A percentile compares a stretch with the other conserved stretches of the same genome.
These are phyloP conservation scores for Helicorthomorpha holstii DNA, from an alignment of 1,140 invertebrate species.

Conservation along the genomic window DNA sequence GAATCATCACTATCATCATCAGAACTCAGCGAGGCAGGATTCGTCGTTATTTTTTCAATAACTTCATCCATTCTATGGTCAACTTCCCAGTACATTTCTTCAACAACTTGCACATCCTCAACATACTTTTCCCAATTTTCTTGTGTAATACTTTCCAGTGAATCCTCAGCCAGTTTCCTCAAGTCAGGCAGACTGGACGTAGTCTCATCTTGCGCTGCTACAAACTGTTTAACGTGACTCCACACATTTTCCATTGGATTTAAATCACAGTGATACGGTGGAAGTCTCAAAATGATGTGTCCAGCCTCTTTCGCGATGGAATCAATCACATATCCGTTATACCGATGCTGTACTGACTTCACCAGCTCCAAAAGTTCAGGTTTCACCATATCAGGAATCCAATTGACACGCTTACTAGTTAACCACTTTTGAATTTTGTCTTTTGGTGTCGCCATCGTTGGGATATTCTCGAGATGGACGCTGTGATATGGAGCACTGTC, in stretches of 20 bases:
- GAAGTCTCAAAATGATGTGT: constrained; percentile 17
- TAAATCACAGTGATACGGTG: constrained; percentile 23
- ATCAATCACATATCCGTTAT: not conserved
- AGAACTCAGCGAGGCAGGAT: too few relatives aligned
- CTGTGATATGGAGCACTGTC: constrained; percentile 18
- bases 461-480: constrained; percentile 6
- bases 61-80: too few relatives aligned
- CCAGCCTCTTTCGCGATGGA: not conserved
- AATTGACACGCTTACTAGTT: not conserved
- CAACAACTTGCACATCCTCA: too few relatives aligned
- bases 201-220: constrained; percentile 6
- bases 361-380: not conserved
- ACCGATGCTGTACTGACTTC: not conserved
- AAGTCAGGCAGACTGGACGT: not conserved
- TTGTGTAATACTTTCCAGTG: constrained; percentile 1
- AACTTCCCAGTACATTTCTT: too few relatives aligned
- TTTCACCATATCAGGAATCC: not conserved
- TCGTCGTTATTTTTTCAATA: too few relatives aligned
- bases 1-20: too few relatives aligned
- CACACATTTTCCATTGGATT: constrained; percentile 25
- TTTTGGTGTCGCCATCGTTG: constrained; percentile 4
- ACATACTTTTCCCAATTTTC: constrained; percentile 5
- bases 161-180: not conserved
- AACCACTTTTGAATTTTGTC: constrained; percentile 11
- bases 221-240: constrained; percentile 19